Conservation (phyloP, 1,140 invertebrate species). For the Apis mellifera region Amel_HAv3.1 CM009940.2:8462001-8462500, state of each 20-base stretch:
- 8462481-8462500: too few relatives aligned
- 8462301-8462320: background rate
- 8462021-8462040: background rate
- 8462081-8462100: background rate
- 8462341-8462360: background rate
- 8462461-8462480: background rate
- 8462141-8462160: background rate
- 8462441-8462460: background rate
- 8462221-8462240: too few relatives aligned
- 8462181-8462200: background rate
- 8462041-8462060: background rate
- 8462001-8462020: background rate
- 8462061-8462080: background rate
- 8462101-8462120: background rate
- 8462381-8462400: too few relatives aligned
- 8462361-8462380: background rate
- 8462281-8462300: conserved; percentile 3
- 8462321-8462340: conserved; percentile 20
- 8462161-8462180: too few relatives aligned
- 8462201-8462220: background rate
- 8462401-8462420: background rate
- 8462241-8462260: too few relatives aligned
- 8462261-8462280: conserved; percentile 7
- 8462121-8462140: background rate
- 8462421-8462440: background rate